Evolutionary conservation across 2,113 vertebrate species (phyloP).

Genomic region (Onychostoma macrolepis): DNA sequence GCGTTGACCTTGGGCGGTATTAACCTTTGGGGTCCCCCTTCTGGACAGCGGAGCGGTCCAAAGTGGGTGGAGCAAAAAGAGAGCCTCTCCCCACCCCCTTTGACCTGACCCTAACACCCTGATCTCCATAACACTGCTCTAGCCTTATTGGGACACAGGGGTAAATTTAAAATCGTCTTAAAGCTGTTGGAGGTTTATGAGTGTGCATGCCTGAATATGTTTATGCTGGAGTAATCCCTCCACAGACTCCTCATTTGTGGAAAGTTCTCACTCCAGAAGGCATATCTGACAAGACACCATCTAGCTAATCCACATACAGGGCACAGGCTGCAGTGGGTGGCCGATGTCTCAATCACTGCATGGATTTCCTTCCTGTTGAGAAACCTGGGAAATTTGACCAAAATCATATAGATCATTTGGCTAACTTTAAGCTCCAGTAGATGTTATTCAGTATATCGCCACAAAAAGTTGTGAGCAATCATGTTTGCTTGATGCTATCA

Average conservation of each 20-base stretch:
- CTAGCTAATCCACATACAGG: constrained; percentile 55
- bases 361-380: too few relatives aligned
- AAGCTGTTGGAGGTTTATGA: constrained; percentile 46
- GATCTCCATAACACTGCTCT: constrained; percentile 77
- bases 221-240: constrained; percentile 64
- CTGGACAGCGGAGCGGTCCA: constrained; percentile 63
- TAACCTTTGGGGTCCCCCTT: constrained; percentile 57
- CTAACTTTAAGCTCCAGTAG: not conserved
- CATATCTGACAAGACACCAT: constrained; percentile 52
- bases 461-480: not conserved
- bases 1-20: constrained; percentile 57
- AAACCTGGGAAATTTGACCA: too few relatives aligned
- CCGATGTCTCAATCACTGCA: constrained; percentile 59
- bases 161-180: constrained; percentile 72
- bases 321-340: constrained; percentile 42
- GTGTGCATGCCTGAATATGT: constrained; percentile 42
- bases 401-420: too few relatives aligned
- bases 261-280: constrained; percentile 30
- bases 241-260: constrained; percentile 52
- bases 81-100: constrained; percentile 57
- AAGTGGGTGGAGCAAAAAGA: constrained; percentile 32
- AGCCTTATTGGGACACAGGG: constrained; percentile 58
- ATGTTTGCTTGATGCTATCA: constrained; percentile 7
- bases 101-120: constrained; percentile 74
- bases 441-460: not conserved